Base-by-base conservation (phyloP, 2,888 invertebrate species). In the Lacanobia wlatinum region DNA sequence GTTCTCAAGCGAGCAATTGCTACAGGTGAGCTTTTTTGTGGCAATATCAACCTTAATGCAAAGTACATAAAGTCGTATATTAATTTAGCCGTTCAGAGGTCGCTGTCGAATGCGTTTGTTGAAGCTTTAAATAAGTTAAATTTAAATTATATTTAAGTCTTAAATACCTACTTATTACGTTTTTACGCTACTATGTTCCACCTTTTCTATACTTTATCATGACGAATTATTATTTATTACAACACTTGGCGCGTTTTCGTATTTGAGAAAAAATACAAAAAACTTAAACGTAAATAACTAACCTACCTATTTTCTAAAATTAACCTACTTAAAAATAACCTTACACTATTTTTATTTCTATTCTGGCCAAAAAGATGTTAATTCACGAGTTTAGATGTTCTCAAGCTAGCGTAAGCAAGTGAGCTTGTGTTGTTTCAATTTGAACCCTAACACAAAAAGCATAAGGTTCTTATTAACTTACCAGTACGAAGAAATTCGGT, bases 361-460 rank as follows among this genome's bases (percentile, higher is more conserved):
- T 38, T 38, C 14, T 14, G 18, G 38, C n/a, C 38, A n/a, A 2
- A 28, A 68, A 68, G 50, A 12, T 52, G n/a, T 38, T 40, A 38
- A 16, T 14, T 40, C 50, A 52, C 28, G n/a, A 43, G 28, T 16
- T 23, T 16, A 6, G 40, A 18, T 64, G 38, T 50, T 64, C 2
- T 5, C 28, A 43, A 67, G 40, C 63, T 8, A 62, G 46, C 40
- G 67, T 28, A 9, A 52, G 16, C 67, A 68, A 52, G n/a, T 65
- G n/a, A 40, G 28, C n/a, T 8, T 50, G n/a, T 65, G 40, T 34
- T 55, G 43, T 43, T 23, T 10, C 9, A 68, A 55, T 46, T 38
- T 38, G 7, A 68, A 68, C n/a, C 46, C 8, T 55, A 23, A 18
- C 4, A 6, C 14, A 14, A 7, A n/a, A 14, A 14, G 3, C 14